Conservation (phyloP, 2,797 vertebrate species). For the Poeciliopsis paucimaculata region DNA sequence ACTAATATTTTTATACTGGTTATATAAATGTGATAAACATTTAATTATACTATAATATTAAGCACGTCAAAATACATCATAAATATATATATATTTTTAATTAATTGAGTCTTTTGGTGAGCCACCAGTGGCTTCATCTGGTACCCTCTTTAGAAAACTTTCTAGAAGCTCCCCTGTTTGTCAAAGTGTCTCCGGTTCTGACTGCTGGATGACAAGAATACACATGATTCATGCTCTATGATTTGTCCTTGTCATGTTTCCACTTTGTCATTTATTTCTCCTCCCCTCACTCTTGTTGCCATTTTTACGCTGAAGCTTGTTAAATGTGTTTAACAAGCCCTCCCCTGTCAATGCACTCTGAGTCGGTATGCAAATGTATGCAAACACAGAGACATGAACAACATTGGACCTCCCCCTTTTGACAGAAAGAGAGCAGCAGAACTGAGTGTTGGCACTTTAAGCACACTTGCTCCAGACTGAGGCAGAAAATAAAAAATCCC, state of each 20-base stretch:
- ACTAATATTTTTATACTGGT: neutral
- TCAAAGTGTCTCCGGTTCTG: neutral
- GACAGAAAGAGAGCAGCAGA: constrained; percentile 63
- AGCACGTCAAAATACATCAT: neutral
- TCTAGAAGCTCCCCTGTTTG: neutral
- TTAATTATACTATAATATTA: neutral
- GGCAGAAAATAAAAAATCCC: constrained; percentile 22
- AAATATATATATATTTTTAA: no score
- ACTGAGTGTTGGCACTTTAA: constrained; percentile 33
- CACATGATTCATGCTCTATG: neutral
- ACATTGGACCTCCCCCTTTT: constrained; percentile 32
- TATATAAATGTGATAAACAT: neutral
- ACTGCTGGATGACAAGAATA: neutral
- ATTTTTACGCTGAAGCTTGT: constrained; percentile 61
- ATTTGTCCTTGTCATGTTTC: constrained; percentile 1
- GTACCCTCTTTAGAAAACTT: neutral
- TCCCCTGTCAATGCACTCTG: constrained; percentile 26
- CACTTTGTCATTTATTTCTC: neutral
- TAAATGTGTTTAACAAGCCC: constrained; percentile 63
- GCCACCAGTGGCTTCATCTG: neutral
- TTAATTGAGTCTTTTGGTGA: neutral
- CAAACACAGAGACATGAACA: constrained; percentile 15
- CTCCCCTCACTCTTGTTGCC: constrained; percentile 27
- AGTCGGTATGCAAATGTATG: constrained; percentile 54
- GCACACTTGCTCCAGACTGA: constrained; percentile 22